A percentile compares a stretch with the other conserved stretches of the same genome.
phyloP scores from a whole-genome alignment of 2,113 vertebrate species.

The Piprites chloris region DNA sequence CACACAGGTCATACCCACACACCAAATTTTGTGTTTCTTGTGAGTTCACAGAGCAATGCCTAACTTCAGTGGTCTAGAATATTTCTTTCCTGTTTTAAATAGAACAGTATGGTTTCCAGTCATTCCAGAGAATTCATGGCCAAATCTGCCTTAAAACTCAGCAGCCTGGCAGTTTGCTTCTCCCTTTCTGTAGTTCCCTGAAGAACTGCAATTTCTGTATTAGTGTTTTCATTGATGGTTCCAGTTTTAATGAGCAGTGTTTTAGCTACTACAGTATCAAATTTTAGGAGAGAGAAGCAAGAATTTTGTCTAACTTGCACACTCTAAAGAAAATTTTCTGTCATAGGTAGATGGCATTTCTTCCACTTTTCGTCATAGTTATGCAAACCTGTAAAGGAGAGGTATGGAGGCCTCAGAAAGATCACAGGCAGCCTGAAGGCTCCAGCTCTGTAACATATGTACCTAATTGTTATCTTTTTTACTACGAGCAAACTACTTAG shows the following conservation, averaged over 20 bases:
- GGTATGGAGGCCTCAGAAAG: not conserved
- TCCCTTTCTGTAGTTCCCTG: not conserved
- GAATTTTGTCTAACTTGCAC: not conserved
- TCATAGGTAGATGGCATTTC: not conserved
- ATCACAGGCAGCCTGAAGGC: not conserved
- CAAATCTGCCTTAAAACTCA: not conserved
- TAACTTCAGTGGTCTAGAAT: not conserved
- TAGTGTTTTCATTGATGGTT: not conserved
- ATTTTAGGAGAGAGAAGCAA: not conserved
- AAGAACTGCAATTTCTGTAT: not conserved
- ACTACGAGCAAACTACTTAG: not conserved
- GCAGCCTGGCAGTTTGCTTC: not conserved
- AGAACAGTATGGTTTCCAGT: not conserved
- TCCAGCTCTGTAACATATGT: not conserved
- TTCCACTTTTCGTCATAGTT: not conserved
- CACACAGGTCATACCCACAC: not conserved
- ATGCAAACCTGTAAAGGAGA: not conserved
- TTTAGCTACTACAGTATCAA: not conserved
- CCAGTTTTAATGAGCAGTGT: not conserved
- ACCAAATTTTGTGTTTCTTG: not conserved
- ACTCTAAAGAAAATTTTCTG: not conserved
- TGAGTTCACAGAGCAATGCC: not conserved
- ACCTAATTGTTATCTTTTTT: slow-evolving; percentile 9
- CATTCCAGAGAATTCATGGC: not conserved
- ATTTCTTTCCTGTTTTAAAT: slow-evolving; percentile 12